These are phyloP conservation scores for Artibeus lituratus DNA, from an alignment of 2,797 vertebrate species.

Conservation along the genomic window DNA sequence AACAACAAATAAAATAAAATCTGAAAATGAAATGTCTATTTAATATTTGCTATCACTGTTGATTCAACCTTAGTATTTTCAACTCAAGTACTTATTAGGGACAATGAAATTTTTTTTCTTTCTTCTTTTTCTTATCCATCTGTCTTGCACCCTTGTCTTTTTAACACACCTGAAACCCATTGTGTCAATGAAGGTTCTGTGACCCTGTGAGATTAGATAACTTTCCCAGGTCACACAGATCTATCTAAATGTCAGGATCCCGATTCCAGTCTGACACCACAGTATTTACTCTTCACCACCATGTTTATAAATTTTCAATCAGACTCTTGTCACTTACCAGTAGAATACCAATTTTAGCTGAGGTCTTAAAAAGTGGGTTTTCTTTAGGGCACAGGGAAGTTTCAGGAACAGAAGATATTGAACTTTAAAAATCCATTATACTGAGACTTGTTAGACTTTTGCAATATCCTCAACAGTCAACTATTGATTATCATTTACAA, in stretches of 20 bases:
- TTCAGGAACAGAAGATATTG: not conserved
- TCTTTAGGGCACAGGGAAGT: not conserved
- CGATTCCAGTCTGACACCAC: not conserved
- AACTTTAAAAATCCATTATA: not conserved
- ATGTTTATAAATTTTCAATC: not conserved
- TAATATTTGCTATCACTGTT: not conserved
- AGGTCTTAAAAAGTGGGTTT: not conserved
- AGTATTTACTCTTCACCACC: not conserved
- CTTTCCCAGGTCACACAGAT: not conserved
- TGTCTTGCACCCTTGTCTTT: not conserved
- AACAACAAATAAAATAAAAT: not conserved
- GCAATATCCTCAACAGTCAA: not conserved
- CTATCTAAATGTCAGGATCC: not conserved
- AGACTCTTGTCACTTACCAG: not conserved
- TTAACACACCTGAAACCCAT: not conserved
- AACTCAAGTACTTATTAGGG: not conserved
- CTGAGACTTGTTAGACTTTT: not conserved
- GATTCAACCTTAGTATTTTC: not conserved
- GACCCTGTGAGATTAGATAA: not conserved
- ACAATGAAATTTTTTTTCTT: not conserved
- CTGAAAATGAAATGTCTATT: not conserved
- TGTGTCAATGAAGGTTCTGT: not conserved
- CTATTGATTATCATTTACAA: not conserved
- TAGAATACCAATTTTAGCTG: not conserved
- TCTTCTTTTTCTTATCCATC: not conserved